Conservation (phyloP, 2,888 invertebrate species). For the Xanthia icteritia region DNA sequence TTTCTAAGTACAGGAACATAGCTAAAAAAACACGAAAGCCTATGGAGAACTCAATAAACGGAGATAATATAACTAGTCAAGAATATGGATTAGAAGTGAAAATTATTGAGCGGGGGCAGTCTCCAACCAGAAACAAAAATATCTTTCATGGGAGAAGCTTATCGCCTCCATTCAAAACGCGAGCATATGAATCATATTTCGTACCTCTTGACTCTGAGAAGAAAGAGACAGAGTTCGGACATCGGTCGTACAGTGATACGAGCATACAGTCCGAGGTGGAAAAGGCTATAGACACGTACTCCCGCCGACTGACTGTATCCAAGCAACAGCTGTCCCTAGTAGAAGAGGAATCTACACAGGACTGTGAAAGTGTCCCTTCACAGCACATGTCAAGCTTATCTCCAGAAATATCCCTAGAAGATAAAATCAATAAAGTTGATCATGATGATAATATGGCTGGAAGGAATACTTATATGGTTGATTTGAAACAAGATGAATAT, state of each 20-base stretch:
- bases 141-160: constrained; percentile 72
- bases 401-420: constrained; percentile 78
- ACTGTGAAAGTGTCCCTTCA: constrained; percentile 85
- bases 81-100: constrained; percentile 84
- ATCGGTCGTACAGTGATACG: constrained; percentile 77
- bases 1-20: constrained; percentile 81
- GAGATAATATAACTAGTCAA: constrained; percentile 71
- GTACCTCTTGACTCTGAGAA: constrained; percentile 77
- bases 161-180: constrained; percentile 79
- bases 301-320: constrained; percentile 77
- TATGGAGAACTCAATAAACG: constrained; percentile 76
- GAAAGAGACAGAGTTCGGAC: constrained; percentile 68
- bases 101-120: constrained; percentile 80
- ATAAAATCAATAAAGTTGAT: constrained; percentile 65
- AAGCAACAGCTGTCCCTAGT: constrained; percentile 88
- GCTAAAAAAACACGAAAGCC: constrained; percentile 78
- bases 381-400: constrained; percentile 81
- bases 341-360: constrained; percentile 89
- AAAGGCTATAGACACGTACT: constrained; percentile 80
- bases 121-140: constrained; percentile 77
- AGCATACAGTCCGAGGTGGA: constrained; percentile 76
- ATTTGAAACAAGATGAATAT: constrained; percentile 69
- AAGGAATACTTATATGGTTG: constrained; percentile 66
- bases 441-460: constrained; percentile 64
- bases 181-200: constrained; percentile 83